Conservation (phyloP, 2,113 vertebrate genomes). For the Pelobates fuscus region DNA sequence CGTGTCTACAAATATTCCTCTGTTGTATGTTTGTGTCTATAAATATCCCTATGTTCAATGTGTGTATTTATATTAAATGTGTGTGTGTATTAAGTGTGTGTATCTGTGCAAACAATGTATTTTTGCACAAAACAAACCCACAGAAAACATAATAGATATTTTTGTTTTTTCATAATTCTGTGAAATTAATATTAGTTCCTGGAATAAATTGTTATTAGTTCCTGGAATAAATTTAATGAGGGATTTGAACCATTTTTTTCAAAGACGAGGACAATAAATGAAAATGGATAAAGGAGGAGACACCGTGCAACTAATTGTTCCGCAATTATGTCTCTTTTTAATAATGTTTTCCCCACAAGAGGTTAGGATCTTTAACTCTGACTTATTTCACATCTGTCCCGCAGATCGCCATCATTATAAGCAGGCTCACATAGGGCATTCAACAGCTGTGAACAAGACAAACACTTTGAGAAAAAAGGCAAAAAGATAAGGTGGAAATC, state of each 20-base stretch:
- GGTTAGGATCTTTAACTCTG: constrained; percentile 77
- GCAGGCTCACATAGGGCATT: background rate
- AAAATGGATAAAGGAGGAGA: constrained; percentile 69
- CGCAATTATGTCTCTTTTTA: constrained; percentile 78
- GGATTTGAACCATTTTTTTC: too few relatives aligned
- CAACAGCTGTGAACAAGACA: background rate
- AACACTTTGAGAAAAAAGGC: too few relatives aligned
- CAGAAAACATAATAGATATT: too few relatives aligned
- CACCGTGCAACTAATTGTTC: constrained; percentile 71
- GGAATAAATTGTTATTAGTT: constrained; percentile 47
- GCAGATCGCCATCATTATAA: constrained; percentile 57
- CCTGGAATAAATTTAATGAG: too few relatives aligned
- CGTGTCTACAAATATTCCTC: too few relatives aligned
- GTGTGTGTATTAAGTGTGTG: too few relatives aligned
- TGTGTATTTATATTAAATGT: too few relatives aligned
- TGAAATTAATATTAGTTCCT: constrained; percentile 9
- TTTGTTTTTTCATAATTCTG: background rate
- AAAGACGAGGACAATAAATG: constrained; percentile 53
- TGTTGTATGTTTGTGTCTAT: too few relatives aligned
- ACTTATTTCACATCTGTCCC: constrained; percentile 86
- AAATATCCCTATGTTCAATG: too few relatives aligned
- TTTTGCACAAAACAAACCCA: too few relatives aligned
- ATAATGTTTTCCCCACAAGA: constrained; percentile 78
- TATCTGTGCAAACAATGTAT: too few relatives aligned
- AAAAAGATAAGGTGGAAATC: too few relatives aligned